Base-by-base conservation (phyloP, 1,140 invertebrate genomes). In the Plectus sambesii region DNA sequence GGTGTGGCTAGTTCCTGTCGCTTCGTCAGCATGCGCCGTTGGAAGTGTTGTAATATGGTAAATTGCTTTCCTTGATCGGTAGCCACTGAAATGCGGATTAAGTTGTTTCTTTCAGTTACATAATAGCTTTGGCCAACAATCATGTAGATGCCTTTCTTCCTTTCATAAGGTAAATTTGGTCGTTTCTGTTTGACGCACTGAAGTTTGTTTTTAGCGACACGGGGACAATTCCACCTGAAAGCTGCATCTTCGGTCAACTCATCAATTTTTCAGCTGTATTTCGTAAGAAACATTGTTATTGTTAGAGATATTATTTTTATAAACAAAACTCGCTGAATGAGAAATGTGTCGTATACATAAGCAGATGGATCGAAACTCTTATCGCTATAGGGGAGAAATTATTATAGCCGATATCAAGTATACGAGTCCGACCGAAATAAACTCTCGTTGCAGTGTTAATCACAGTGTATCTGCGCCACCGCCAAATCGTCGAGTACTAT, bases 401-500 rank as follows among this genome's bases (percentile, higher is more conserved):
- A 17, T 17, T 1, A 25, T 2, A 9, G 20, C 15, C 2, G 2
- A 4, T 36, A 9, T 6, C 38, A 44, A 22, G 6, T 15, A n/a
- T 6, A 19, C 1, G 17, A 42, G 22, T 36, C n/a, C n/a, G 8
- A n/a, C n/a, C n/a, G n/a, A n/a, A n/a, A n/a, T n/a, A n/a, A n/a
- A n/a, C n/a, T n/a, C n/a, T 15, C 5, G 15, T 52, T 54, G 2
- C 24, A 56, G 53, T 56, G 23, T 29, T 52, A n/a, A 5, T 56
- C 9, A 54, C 52, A 17, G 39, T 19, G 2, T 56, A 54, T 25
- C 23, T 56, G 3, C 51, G 53, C 1, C 50, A 56, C 23, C 50
- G 50, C 3, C 53, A 56, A 36, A 52, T 45, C 9, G 44, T 56
- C 23, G 53, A 56, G 15, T 56, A 52, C 39, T 56, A 56, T 27